Base-by-base conservation (phyloP, 1,140 invertebrate genomes). In the Orius insidiosus region DNA sequence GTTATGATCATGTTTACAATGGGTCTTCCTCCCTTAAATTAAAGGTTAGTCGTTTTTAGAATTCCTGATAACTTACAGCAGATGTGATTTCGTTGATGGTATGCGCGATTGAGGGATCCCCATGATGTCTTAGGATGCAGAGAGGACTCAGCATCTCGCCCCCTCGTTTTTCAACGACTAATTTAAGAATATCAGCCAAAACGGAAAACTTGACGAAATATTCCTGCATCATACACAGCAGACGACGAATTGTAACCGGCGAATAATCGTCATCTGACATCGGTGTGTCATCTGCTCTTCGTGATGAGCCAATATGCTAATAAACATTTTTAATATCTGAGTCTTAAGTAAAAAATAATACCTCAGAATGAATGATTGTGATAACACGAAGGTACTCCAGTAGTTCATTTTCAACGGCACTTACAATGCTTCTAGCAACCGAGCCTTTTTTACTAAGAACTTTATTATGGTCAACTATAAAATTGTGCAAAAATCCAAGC, bases 361-460 rank as follows among this genome's bases (percentile, higher is more conserved):
- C 54, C 41, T 52, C 45, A 10, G 54, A 46, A 48, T 93, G 85
- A 13, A 95, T 63, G n/a, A 85, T 64, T 1, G 88, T 85, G 47
- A 95, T 74, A 45, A 87, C 75, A 47, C 85, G 71, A 63, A 89
- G 92, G 60, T 88, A 95, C 54, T 85, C 78, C 2, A 75, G 80
- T 0, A 96, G 64, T 60, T 95, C 84, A 50, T 81, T 72, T 54
- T 81, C 75, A 24, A 95, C 65, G 5, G 79, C 83, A n/a, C 84
- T 71, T 44, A 86, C 79, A 52, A 95, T 76, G 48, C 86, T 86
- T 64, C 92, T 85, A 18, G 80, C 76, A 53, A 90, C 79, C 37
- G 82, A 64, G 30, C 87, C 88, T 64, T 67, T 76, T 72, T 66
- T 68, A 8, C 74, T 66, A 3, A 74, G 63, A 45, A 77, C 72